A percentile compares a stretch with the other conserved stretches of the same genome.
phyloP scores from a whole-genome alignment of 2,888 invertebrate genomes.

The Osmoderma eremita region DNA sequence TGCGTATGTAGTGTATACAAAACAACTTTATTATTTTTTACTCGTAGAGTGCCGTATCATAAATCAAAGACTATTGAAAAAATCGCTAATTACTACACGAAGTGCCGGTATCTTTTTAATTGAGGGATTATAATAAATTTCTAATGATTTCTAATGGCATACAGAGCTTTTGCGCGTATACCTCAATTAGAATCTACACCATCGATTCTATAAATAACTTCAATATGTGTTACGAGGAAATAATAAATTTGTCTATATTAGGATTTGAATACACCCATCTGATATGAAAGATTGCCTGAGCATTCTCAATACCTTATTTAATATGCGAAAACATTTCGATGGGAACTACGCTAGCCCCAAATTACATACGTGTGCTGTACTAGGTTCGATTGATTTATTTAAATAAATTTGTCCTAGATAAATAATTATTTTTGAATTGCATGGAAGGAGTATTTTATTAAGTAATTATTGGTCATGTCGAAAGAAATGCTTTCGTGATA shows the following conservation, averaged over 20 bases:
- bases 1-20: neutral
- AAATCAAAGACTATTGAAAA: constrained; percentile 3
- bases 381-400: constrained; percentile 6
- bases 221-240: constrained; percentile 7
- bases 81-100: constrained; percentile 1
- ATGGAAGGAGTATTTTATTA: constrained; percentile 3
- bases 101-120: neutral
- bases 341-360: constrained; percentile 15
- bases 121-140: neutral
- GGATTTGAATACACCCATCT: constrained; percentile 11
- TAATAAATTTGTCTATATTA: constrained; percentile 30
- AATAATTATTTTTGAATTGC: constrained; percentile 3
- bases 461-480: constrained; percentile 13
- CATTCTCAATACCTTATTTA: constrained; percentile 16
- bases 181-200: constrained; percentile 1
- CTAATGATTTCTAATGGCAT: constrained; percentile 8
- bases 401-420: constrained; percentile 12
- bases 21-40: constrained; percentile 18
- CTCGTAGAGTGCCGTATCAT: neutral
- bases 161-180: neutral
- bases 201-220: constrained; percentile 3
- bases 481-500: constrained; percentile 4
- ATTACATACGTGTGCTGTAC: constrained; percentile 15
- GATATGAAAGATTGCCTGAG: neutral
- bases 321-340: constrained; percentile 8